These are phyloP conservation scores for Drosophila helvetica DNA, from an alignment of 2,888 invertebrate genomes.

Conservation along the genomic window DNA sequence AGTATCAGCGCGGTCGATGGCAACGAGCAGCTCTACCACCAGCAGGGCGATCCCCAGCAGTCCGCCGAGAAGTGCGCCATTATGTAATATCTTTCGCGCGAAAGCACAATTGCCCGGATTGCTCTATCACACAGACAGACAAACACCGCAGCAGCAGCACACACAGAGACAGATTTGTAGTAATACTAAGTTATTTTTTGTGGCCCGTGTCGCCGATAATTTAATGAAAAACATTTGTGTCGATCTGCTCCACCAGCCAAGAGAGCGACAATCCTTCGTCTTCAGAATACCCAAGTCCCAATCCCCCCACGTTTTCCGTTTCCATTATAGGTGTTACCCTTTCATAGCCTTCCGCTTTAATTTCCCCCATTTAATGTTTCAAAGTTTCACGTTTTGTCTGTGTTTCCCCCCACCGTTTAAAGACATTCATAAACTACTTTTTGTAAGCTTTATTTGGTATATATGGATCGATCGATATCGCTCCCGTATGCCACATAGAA, in stretches of 20 bases:
- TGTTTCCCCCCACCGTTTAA: background rate
- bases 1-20: constrained; percentile 78
- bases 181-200: constrained; percentile 45
- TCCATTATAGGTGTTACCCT: background rate
- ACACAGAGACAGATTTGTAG: constrained; percentile 20
- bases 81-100: constrained; percentile 71
- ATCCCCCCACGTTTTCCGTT: background rate
- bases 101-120: constrained; percentile 13
- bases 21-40: constrained; percentile 83
- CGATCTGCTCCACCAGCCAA: constrained; percentile 19
- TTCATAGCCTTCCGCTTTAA: background rate
- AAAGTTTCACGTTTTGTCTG: constrained; percentile 24
- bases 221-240: constrained; percentile 36
- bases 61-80: constrained; percentile 81
- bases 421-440: constrained; percentile 3
- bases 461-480: constrained; percentile 1
- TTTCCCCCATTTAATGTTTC: constrained; percentile 10
- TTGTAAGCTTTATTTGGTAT: constrained; percentile 72
- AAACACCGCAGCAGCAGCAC: background rate
- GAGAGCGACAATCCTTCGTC: constrained; percentile 19
- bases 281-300: background rate
- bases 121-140: constrained; percentile 18
- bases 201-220: constrained; percentile 30
- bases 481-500: constrained; percentile 59
- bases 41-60: constrained; percentile 82